Percentiles rank a stretch among this genome's conserved stretches.
These are phyloP conservation scores for Liopterus haemorrhoidalis DNA, from an alignment of 2,888 invertebrate species.

Conservation along the genomic window DNA sequence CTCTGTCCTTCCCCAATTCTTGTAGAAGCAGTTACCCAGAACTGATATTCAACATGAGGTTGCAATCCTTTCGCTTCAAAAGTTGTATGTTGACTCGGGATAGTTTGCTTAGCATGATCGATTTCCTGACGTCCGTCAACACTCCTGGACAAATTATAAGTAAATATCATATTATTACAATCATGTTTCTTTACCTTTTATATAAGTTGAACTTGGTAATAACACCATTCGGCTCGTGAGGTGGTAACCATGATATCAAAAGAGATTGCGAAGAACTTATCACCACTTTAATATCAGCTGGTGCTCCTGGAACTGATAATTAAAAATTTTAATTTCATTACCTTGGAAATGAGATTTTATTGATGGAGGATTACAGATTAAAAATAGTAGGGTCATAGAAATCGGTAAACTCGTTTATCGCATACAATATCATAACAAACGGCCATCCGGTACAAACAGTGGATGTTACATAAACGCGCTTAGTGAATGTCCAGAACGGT, in stretches of 20 bases:
- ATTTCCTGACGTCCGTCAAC: constrained; percentile 63
- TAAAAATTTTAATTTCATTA: constrained; percentile 19
- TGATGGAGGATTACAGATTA: too few relatives aligned
- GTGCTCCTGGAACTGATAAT: constrained; percentile 65
- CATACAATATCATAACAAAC: too few relatives aligned
- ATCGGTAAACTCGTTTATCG: too few relatives aligned
- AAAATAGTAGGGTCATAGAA: too few relatives aligned
- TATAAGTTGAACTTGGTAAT: constrained; percentile 71
- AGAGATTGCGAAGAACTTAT: constrained; percentile 68
- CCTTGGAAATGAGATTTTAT: too few relatives aligned
- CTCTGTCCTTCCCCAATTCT: constrained; percentile 72
- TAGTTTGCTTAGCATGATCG: constrained; percentile 60
- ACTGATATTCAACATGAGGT: constrained; percentile 67
- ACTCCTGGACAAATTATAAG: constrained; percentile 43
- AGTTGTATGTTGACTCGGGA: constrained; percentile 58
- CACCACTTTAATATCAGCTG: constrained; percentile 73
- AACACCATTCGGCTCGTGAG: constrained; percentile 67
- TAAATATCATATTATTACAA: background rate
- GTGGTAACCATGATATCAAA: constrained; percentile 72
- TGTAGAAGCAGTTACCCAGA: constrained; percentile 73
- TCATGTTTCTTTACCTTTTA: constrained; percentile 46
- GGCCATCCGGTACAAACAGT: too few relatives aligned
- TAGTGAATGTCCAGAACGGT: too few relatives aligned
- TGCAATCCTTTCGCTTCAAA: constrained; percentile 64
- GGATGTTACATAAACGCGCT: too few relatives aligned